These are phyloP conservation scores for Chrysochloris asiatica DNA, from an alignment of 2,113 vertebrate species.

Conservation along the genomic window DNA sequence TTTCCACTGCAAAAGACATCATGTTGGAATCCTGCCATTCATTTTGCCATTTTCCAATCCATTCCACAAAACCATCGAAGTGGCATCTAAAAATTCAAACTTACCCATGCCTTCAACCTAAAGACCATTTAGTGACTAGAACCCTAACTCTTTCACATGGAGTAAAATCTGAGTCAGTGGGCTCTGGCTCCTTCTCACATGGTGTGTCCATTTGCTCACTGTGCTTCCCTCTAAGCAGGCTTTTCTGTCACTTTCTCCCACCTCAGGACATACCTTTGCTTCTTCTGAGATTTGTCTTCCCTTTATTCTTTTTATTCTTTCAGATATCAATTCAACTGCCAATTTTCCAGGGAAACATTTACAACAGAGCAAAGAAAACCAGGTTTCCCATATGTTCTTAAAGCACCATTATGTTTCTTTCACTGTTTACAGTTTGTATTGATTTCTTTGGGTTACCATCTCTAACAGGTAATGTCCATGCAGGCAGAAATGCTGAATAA, in stretches of 20 bases:
- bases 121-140: too few relatives aligned
- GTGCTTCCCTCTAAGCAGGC: background rate
- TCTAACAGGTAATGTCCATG: background rate
- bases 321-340: background rate
- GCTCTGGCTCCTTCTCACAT: background rate
- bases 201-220: background rate
- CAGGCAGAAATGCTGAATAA: background rate
- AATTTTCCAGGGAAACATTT: background rate
- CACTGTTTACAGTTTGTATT: background rate
- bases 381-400: background rate
- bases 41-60: background rate
- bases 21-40: background rate
- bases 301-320: background rate
- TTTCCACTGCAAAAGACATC: background rate
- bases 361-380: background rate
- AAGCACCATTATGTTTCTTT: background rate
- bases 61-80: background rate
- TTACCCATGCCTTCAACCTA: background rate
- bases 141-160: background rate
- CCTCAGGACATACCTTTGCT: background rate
- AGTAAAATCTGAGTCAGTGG: background rate
- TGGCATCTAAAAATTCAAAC: background rate
- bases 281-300: too few relatives aligned
- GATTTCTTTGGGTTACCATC: background rate
- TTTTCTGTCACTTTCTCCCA: slow-evolving; percentile 15